phyloP scores from a whole-genome alignment of 1,140 invertebrate species.

The Pseudomyrmex dendroicus region DNA sequence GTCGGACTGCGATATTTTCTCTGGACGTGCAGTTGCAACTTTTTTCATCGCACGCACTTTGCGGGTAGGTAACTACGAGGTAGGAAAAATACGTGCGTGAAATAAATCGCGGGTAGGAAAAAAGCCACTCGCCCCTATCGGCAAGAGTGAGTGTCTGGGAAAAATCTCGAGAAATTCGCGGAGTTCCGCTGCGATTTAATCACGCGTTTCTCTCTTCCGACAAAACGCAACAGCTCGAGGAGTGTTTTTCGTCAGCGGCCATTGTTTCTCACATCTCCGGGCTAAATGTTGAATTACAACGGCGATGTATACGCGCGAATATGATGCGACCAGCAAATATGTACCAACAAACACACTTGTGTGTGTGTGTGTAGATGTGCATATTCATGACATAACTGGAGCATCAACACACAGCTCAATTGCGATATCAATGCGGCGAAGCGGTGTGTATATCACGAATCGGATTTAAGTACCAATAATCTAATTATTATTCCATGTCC shows the following conservation, averaged over 20 bases:
- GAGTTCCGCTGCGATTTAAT: not conserved
- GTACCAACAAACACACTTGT: not conserved
- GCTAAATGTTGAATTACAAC: not conserved
- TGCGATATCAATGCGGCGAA: not conserved
- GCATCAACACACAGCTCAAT: slow-evolving; percentile 36
- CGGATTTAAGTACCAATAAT: slow-evolving; percentile 58
- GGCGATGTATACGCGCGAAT: not conserved
- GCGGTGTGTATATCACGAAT: slow-evolving; percentile 46
- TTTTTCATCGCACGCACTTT: slow-evolving; percentile 54
- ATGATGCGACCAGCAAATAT: not conserved
- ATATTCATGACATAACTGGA: slow-evolving; percentile 20
- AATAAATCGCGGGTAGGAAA: slow-evolving; percentile 47
- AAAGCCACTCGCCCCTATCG: slow-evolving; percentile 6
- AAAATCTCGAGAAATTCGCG: slow-evolving; percentile 27
- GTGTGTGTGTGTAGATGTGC: not conserved
- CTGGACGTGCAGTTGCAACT: slow-evolving; percentile 18
- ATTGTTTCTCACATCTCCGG: not conserved
- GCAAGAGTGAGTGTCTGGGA: not conserved
- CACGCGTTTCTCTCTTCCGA: not conserved
- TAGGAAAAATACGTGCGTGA: slow-evolving; percentile 6
- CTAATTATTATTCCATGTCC: slow-evolving; percentile 59
- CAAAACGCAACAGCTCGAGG: not conserved
- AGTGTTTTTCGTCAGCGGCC: not conserved
- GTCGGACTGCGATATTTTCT: slow-evolving; percentile 47
- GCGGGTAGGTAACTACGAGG: slow-evolving; percentile 2